Conservation (phyloP, 2,113 vertebrate species). For the Rhea americana region DNA sequence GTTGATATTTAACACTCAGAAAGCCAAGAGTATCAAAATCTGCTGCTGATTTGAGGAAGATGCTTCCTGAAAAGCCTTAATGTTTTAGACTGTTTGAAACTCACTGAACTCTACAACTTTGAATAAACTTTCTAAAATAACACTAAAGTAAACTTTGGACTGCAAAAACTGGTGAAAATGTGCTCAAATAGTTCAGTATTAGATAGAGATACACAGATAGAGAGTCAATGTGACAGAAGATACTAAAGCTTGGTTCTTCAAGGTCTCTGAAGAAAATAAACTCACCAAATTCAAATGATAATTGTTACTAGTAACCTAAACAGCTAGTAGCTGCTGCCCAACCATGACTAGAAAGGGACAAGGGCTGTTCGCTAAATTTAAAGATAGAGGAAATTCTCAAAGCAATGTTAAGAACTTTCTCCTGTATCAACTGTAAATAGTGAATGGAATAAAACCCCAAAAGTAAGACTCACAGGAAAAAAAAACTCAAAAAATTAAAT, state of each 20-base stretch:
- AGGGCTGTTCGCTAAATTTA: neutral
- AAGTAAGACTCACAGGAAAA: neutral
- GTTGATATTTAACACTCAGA: neutral
- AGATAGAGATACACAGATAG: rapidly evolving
- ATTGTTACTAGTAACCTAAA: neutral
- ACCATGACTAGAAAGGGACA: neutral
- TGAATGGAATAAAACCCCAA: neutral
- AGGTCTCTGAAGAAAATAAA: neutral
- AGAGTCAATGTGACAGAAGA: rapidly evolving
- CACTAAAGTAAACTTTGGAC: neutral
- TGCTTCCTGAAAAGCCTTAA: neutral
- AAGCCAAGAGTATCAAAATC: neutral
- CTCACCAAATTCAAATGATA: neutral
- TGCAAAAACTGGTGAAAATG: neutral
- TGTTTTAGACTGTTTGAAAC: neutral
- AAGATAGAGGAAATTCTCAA: neutral
- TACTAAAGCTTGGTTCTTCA: neutral
- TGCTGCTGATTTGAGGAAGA: neutral
- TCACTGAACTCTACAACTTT: neutral
- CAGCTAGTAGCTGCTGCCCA: neutral
- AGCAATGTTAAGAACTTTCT: rapidly evolving
- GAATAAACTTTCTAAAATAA: neutral
- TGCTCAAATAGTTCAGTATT: neutral
- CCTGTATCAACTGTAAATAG: neutral
- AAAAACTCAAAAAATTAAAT: neutral